These are phyloP conservation scores for Triplophysa siluroides DNA, from an alignment of 2,113 vertebrate genomes.

Conservation along the genomic window DNA sequence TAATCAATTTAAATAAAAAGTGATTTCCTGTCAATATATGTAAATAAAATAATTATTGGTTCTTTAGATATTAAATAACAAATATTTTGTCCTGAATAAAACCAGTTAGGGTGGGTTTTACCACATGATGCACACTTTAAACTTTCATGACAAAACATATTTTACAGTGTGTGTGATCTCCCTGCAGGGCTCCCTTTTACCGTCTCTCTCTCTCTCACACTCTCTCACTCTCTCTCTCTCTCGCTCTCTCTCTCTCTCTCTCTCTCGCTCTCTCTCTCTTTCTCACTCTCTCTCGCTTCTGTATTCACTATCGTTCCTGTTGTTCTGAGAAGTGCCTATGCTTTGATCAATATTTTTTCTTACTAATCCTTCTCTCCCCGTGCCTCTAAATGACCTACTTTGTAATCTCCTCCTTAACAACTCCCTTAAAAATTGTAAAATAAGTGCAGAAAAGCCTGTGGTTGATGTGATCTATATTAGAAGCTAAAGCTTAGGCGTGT, in stretches of 20 bases:
- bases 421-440: slow-evolving; percentile 21
- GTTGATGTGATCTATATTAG: slow-evolving; percentile 42
- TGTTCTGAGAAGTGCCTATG: neutral
- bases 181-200: neutral
- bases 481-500: slow-evolving; percentile 17
- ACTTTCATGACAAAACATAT: neutral
- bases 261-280: neutral
- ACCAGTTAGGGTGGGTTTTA: neutral
- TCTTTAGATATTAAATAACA: too few relatives aligned
- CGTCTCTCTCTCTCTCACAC: neutral
- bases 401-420: slow-evolving; percentile 53
- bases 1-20: too few relatives aligned
- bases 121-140: neutral
- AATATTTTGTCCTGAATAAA: too few relatives aligned
- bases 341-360: slow-evolving; percentile 54
- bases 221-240: neutral
- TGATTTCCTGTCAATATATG: too few relatives aligned
- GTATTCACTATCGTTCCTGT: slow-evolving; percentile 13
- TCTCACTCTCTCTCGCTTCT: neutral
- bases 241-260: neutral
- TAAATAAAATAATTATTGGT: too few relatives aligned
- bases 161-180: neutral
- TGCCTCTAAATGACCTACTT: slow-evolving; percentile 63
- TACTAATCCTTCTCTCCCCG: slow-evolving; percentile 39
- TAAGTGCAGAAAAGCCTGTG: slow-evolving; percentile 31